Percentiles rank a stretch among this genome's conserved stretches.
Evolutionary conservation across 37 sponge, comb jelly and placozoan species (phyloP).

Genomic region (Diacarnus erythraeanus): DNA sequence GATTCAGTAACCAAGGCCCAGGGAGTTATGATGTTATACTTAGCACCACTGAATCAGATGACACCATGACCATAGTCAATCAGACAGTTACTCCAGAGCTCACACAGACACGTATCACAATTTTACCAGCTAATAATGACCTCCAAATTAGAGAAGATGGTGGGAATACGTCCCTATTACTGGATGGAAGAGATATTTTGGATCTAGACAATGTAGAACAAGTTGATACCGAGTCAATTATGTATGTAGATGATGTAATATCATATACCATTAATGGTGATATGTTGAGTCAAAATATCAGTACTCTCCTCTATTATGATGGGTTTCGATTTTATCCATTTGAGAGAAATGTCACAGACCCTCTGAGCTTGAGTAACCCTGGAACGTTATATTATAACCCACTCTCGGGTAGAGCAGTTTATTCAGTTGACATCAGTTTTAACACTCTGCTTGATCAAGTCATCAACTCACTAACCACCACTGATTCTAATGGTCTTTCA

Average conservation of each 20-base stretch:
- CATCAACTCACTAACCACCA: neutral
- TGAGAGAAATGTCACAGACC: neutral
- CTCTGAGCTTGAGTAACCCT: neutral
- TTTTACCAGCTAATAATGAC: neutral
- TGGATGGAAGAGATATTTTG: conserved; percentile 9
- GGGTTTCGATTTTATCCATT: conserved; percentile 21
- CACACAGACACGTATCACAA: neutral
- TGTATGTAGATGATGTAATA: neutral
- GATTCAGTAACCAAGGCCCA: neutral
- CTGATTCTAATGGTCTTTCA: too few relatives aligned
- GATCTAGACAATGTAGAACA: neutral
- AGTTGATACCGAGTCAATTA: neutral
- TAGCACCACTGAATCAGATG: neutral
- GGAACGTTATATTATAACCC: neutral
- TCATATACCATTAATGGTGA: neutral
- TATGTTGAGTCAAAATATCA: neutral
- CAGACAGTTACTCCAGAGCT: neutral
- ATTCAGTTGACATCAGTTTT: neutral
- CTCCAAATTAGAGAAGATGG: neutral
- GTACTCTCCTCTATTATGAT: neutral
- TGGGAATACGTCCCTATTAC: neutral
- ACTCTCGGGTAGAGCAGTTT: neutral
- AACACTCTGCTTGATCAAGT: neutral
- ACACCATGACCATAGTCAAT: neutral
- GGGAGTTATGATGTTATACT: neutral